Evolutionary conservation across 2,113 vertebrate genomes (phyloP), one percentile per base, ranked within the genome.

Genomic region (Microtus pennsylvanicus): DNA sequence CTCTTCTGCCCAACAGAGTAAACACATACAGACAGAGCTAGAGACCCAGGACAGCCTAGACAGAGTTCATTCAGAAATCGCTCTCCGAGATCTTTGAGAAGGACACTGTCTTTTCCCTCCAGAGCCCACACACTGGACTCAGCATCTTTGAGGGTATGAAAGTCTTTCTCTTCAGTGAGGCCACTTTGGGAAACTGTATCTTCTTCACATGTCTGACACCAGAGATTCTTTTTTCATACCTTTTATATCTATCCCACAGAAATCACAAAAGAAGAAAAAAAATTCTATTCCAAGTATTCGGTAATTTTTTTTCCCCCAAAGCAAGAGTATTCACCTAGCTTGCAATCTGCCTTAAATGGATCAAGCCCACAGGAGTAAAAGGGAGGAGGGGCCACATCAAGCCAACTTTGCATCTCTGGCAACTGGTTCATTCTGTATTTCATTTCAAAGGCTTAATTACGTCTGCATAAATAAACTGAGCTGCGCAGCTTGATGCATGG

Each of bases 401-500:
- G 70, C 74, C 94, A 92, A 87, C 30, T 94, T 94, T 86, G 72
- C 96, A 87, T 96, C 97, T 96, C 65, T 97, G 94, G 72, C 90
- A 97, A 94, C 85, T 92, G 95, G 92, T 83, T 97, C 91, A 22
- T 69, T 94, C 63, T 87, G 72, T 83, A 87, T 87, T 96, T 94
- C 96, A 95, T 96, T 96, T 95, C 61, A 95, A 98, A 96, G 74
- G 85, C 92, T 96, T 98, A 98, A 91, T 97, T 96, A 97, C 63
- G 95, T 2, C 96, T 97, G 97, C 97, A 97, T 98, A 98, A 98
- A 98, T 98, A 98, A 98, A 98, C 97, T 95, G 97, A 96, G 97
- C 97, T 97, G 96, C 75, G 94, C 95, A 95, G 97, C 97, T 93
- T 96, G 93, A 97, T 96, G 96, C 96, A 92, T 22, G 92, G 93